Evolutionary conservation across 2,797 vertebrate species (phyloP).

Genomic region (Gobio occitaniae): DNA sequence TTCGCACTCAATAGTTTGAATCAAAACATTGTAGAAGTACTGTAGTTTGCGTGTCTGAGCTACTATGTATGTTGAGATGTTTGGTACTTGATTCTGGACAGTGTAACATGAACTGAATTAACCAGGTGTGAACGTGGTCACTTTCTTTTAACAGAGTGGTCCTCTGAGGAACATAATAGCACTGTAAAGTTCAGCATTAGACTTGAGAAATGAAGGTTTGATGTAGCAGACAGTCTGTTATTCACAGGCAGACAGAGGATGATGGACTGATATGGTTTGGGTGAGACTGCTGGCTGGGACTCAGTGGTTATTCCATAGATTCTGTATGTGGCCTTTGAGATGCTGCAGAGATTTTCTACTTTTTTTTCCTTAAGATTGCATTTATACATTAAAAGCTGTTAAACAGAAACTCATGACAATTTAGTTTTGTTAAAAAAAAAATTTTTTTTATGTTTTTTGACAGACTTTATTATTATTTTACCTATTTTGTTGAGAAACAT

Average conservation of each 20-base stretch:
- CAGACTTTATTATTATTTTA: not conserved
- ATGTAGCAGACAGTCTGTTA: not conserved
- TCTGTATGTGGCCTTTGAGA: not conserved
- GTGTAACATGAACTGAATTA: not conserved
- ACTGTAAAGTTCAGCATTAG: not conserved
- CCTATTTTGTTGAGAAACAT: not conserved
- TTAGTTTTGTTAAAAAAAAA: not conserved
- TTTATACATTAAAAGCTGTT: not conserved
- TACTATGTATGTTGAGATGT: not conserved
- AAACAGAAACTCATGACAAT: not conserved
- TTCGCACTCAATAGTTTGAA: not conserved
- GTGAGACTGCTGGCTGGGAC: not conserved
- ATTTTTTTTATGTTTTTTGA: not conserved
- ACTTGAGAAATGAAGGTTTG: not conserved
- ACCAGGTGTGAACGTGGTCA: not conserved
- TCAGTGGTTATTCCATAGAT: not conserved
- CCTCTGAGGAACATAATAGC: not conserved
- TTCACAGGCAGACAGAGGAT: not conserved
- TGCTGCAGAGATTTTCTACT: not conserved
- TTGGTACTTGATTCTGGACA: not conserved
- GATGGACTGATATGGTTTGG: not conserved
- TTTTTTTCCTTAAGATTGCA: not conserved
- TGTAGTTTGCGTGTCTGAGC: not conserved
- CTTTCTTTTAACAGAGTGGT: not conserved
- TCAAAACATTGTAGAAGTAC: not conserved